These are phyloP conservation scores for Sminthurides aquaticus DNA, from an alignment of 2,888 invertebrate species.

Conservation along the genomic window DNA sequence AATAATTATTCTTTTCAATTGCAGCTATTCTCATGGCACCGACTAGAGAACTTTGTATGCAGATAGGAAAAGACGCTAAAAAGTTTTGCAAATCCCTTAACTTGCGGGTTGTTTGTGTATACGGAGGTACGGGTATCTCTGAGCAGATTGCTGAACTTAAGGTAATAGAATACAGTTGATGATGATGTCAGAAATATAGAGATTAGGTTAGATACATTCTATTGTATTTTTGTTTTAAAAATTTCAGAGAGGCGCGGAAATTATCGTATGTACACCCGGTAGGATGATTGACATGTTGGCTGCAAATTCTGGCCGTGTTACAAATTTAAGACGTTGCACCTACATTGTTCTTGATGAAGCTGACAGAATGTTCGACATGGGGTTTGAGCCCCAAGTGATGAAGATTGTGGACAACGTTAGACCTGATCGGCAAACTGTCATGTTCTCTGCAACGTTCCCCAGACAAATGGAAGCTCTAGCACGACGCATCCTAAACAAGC, in stretches of 20 bases:
- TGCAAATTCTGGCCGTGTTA: conserved; percentile 89
- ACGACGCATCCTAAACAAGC: conserved; percentile 81
- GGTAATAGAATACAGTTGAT: conserved; percentile 24
- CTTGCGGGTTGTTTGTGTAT: conserved; percentile 87
- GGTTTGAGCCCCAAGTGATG: conserved; percentile 98
- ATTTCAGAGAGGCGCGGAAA: conserved; percentile 73
- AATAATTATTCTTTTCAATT: conserved; percentile 24
- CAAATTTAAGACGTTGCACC: conserved; percentile 91
- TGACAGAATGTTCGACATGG: conserved; percentile 99
- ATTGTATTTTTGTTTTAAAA: neutral
- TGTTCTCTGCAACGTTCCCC: conserved; percentile 99
- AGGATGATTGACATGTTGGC: conserved; percentile 99
- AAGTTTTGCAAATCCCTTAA: conserved; percentile 85
- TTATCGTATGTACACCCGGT: conserved; percentile 98
- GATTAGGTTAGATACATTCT: too few species aligned
- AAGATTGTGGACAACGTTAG: conserved; percentile 93
- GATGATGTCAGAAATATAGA: neutral
- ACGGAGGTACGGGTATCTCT: conserved; percentile 95
- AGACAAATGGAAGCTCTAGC: conserved; percentile 98
- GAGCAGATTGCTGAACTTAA: conserved; percentile 95
- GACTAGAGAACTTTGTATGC: conserved; percentile 95
- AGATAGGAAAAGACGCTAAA: conserved; percentile 91
- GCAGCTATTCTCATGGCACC: conserved; percentile 92
- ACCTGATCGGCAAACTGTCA: conserved; percentile 94
- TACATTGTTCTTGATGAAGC: conserved; percentile 98